Evolutionary conservation across 2,113 vertebrate genomes (phyloP).

Genomic region (Calyptomena viridis): DNA sequence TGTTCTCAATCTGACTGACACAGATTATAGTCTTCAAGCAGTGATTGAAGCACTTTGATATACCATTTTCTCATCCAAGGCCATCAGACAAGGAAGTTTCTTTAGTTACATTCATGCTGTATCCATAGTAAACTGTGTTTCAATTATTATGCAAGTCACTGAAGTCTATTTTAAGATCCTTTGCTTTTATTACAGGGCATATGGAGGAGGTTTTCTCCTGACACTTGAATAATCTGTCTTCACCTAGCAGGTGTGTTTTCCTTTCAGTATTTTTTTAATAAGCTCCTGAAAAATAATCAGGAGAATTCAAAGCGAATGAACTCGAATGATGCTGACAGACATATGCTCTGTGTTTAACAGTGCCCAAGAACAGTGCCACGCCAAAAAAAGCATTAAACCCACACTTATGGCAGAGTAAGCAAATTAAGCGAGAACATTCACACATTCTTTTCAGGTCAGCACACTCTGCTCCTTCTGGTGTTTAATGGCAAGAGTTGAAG

Average conservation of each 20-base stretch:
- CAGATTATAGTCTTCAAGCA: background rate
- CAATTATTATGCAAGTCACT: conserved; percentile 18
- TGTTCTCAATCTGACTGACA: background rate
- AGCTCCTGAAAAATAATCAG: background rate
- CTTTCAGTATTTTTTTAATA: conserved; percentile 16
- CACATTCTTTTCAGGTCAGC: background rate
- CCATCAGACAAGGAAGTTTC: background rate
- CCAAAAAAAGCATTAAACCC: background rate
- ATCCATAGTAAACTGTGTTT: background rate
- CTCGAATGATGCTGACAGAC: background rate
- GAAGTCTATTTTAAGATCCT: conserved; percentile 34
- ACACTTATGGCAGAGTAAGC: background rate
- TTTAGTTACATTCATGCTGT: background rate
- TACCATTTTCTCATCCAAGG: background rate
- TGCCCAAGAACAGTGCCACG: background rate
- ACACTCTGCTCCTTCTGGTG: background rate
- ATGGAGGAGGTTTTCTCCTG: conserved; percentile 19
- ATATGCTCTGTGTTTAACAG: background rate
- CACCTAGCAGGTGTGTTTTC: conserved; percentile 30
- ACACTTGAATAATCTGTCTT: conserved; percentile 7
- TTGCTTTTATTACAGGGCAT: conserved; percentile 12
- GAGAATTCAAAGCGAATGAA: background rate
- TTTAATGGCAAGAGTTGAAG: background rate
- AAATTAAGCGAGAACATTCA: background rate
- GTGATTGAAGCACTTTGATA: background rate